These are phyloP conservation scores for Tinea pellionella DNA, from an alignment of 2,888 invertebrate genomes.

Conservation along the genomic window DNA sequence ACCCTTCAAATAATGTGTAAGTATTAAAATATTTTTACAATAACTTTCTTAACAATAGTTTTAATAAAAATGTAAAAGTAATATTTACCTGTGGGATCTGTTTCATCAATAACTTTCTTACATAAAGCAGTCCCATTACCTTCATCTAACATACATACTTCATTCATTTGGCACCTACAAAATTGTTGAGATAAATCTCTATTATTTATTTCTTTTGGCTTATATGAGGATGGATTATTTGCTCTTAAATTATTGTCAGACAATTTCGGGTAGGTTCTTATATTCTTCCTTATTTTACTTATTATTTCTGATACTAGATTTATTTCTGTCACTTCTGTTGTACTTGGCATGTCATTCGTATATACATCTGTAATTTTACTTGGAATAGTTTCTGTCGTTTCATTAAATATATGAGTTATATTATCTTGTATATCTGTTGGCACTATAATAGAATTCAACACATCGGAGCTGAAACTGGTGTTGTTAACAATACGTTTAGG, in stretches of 20 bases:
- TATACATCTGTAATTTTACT: background rate
- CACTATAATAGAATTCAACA: conserved; percentile 56
- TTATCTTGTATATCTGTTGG: conserved; percentile 42
- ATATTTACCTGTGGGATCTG: conserved; percentile 71
- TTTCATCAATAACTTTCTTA: conserved; percentile 54
- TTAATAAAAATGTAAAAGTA: too few relatives aligned
- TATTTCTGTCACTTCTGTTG: conserved; percentile 16
- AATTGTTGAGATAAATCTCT: conserved; percentile 50
- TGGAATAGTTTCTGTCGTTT: conserved; percentile 26
- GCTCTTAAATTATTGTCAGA: conserved; percentile 28
- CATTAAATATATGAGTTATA: background rate
- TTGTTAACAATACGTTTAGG: conserved; percentile 24
- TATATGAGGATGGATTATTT: conserved; percentile 20
- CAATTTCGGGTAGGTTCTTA: conserved; percentile 51
- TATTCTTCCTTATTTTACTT: conserved; percentile 54
- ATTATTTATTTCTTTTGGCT: conserved; percentile 44
- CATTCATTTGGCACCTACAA: conserved; percentile 65
- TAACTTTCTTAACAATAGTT: too few relatives aligned
- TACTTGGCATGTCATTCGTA: background rate
- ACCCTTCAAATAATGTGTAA: too few relatives aligned
- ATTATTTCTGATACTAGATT: conserved; percentile 36
- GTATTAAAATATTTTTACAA: too few relatives aligned
- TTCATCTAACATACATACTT: conserved; percentile 74
- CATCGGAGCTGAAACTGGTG: conserved; percentile 35
- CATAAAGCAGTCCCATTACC: conserved; percentile 71